Evolutionary conservation across 2,888 invertebrate species (phyloP), one percentile per base, ranked within the genome.

Genomic region (Drepanosiphum platanoidis): DNA sequence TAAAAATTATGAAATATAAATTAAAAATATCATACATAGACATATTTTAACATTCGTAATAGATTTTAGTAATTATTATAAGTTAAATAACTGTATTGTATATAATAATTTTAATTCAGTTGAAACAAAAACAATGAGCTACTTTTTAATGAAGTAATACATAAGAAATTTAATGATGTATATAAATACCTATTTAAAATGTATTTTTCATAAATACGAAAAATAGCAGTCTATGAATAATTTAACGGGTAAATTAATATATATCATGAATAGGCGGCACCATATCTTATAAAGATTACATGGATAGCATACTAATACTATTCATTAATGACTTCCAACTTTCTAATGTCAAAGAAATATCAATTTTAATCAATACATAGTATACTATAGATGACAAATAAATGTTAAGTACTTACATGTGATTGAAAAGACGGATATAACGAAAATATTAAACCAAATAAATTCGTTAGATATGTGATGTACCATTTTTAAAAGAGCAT

Each of bases 401-500:
- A 18, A 32, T 13, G 52, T 52, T 52, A 1, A 61, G 13, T 68
- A 84, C 84, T 84, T 58, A 84, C 84, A 22, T 58, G 75, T 30
- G 3, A 84, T n/a, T 39, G 36, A 52, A 61, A 70, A n/a, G 5
- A 52, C 22, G 30, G n/a, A 75, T 18, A 39, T 8, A 0, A 58
- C 13, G 15, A 64, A 70, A 32, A 77, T 15, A 58, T n/a, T 58
- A 77, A 77, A 77, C 68, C 11, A 58, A 84, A 58, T 3, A 1
- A 58, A 39, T 75, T 22, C 30, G 8, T 68, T 52, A 30, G 11
- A 22, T 52, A 30, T 30, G 70, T 70, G 4, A 39, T 39, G 30
- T 32, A 68, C 5, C 84, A 84, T 84, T 1, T 77, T 84, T 77
- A 84, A 74, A 64, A 32, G n/a, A n/a, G 58, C 81, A 82, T 82